phyloP scores from a whole-genome alignment of 2,113 vertebrate genomes.

The Halcyon senegalensis region DNA sequence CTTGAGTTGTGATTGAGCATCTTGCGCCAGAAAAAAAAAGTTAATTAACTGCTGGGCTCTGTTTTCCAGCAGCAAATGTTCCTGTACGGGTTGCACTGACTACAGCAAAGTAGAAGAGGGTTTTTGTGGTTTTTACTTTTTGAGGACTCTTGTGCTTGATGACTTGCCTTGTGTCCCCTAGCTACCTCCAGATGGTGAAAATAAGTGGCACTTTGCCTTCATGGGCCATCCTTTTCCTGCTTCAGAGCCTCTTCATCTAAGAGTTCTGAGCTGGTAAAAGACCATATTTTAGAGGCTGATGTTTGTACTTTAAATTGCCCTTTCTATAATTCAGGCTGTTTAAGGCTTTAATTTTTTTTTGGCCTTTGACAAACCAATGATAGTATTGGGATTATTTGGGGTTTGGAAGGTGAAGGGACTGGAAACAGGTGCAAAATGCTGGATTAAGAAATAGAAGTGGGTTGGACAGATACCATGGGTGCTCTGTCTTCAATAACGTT shows the following conservation, averaged over 20 bases:
- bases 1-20: neutral
- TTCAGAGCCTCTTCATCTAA: neutral
- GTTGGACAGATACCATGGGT: neutral
- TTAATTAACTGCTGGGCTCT: neutral
- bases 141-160: neutral
- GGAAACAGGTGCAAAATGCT: neutral
- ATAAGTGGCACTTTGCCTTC: neutral
- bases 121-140: neutral
- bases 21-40: neutral
- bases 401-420: neutral
- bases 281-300: neutral
- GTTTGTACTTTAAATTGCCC: neutral
- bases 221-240: neutral
- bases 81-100: neutral
- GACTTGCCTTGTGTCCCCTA: neutral
- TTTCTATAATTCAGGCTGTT: neutral
- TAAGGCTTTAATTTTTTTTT: neutral
- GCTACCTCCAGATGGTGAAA: neutral
- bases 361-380: neutral
- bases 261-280: neutral
- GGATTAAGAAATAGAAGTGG: neutral
- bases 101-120: neutral
- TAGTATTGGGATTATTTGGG: rapidly evolving
- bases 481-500: rapidly evolving
- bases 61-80: neutral